A percentile compares a stretch with the other conserved stretches of the same genome.
Evolutionary conservation across 2,797 vertebrate genomes (phyloP).

Genomic region (Hypotaenidia philippensis): DNA sequence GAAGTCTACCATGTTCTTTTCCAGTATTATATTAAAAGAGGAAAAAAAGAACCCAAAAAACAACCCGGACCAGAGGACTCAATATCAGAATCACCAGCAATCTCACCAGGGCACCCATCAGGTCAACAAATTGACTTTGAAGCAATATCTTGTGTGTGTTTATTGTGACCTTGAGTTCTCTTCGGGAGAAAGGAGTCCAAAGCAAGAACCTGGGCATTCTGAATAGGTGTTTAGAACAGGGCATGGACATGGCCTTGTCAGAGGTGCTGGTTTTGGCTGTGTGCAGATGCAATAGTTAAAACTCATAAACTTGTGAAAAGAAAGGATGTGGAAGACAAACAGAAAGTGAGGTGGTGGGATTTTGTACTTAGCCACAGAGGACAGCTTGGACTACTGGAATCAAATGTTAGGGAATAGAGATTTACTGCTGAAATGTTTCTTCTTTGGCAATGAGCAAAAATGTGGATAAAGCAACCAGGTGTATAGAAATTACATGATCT

Average conservation of each 20-base stretch:
- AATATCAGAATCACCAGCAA: background rate
- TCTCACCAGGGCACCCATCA: background rate
- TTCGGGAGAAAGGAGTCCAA: background rate
- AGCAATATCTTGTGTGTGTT: background rate
- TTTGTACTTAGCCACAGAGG: background rate
- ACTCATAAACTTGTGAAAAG: background rate
- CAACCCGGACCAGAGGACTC: background rate
- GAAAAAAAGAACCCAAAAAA: background rate
- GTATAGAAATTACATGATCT: background rate
- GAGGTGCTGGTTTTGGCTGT: background rate
- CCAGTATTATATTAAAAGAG: conserved; percentile 7
- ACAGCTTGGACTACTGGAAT: background rate
- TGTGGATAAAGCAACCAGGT: background rate
- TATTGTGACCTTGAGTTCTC: background rate
- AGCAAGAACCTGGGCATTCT: background rate
- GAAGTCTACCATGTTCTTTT: conserved; percentile 16
- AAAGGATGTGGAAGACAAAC: background rate
- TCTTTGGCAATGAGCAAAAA: background rate
- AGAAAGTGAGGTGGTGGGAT: background rate
- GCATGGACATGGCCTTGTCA: background rate
- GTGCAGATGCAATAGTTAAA: background rate
- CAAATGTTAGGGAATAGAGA: background rate
- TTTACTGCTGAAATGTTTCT: background rate
- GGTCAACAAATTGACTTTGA: background rate
- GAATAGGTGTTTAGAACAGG: background rate